phyloP scores from a whole-genome alignment of 2,888 invertebrate species.

The Tetheella fluctuosa region DNA sequence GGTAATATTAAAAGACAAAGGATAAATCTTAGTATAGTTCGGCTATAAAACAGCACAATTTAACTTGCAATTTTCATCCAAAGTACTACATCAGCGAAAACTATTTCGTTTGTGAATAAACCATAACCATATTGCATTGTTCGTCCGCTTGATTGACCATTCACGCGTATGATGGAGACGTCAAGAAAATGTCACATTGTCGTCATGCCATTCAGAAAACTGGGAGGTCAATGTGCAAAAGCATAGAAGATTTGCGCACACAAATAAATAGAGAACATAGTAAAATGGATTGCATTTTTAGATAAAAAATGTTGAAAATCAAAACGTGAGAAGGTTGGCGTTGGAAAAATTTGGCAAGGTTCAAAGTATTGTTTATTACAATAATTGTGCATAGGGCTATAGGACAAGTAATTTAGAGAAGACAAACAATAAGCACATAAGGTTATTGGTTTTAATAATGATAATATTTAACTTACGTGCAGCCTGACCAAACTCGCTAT shows the following conservation, averaged over 20 bases:
- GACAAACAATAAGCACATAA: background rate
- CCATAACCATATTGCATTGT: background rate
- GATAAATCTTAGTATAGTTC: background rate
- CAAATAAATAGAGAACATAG: background rate
- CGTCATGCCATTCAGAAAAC: background rate
- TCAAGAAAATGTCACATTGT: conserved; percentile 2
- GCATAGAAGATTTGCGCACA: conserved; percentile 7
- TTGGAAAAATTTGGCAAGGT: background rate
- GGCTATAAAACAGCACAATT: background rate
- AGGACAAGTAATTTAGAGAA: conserved; percentile 12
- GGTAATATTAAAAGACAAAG: background rate
- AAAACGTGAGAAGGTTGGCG: background rate
- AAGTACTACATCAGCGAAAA: background rate
- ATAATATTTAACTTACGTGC: conserved; percentile 69
- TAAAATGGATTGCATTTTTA: background rate
- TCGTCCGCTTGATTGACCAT: background rate
- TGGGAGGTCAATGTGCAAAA: background rate
- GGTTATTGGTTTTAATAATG: conserved; percentile 19
- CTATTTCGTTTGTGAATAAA: conserved; percentile 7
- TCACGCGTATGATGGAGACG: background rate
- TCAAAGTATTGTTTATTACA: background rate
- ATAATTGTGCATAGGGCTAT: conserved; percentile 1
- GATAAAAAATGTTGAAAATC: background rate
- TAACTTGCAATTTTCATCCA: background rate
- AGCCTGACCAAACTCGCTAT: conserved; percentile 78